Evolutionary conservation across 2,113 vertebrate genomes (phyloP), one percentile per base, ranked within the genome.

Genomic region (Microcebus ravelobensis): DNA sequence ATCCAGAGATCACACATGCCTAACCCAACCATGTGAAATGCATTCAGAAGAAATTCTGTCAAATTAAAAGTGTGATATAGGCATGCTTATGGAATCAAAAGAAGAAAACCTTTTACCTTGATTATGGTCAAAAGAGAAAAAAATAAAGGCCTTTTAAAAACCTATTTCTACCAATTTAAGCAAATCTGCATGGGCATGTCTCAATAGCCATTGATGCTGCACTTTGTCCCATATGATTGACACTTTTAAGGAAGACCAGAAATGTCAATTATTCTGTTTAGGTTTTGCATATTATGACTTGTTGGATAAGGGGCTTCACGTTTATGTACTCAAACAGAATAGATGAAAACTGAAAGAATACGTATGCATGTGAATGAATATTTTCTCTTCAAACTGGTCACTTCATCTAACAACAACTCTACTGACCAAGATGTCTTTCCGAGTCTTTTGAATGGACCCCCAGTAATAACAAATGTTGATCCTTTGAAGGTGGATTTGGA

Each of bases 201-300:
- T 96, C 65, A 97, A 82, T 96, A 82, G 85, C 90, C 91, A 92
- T 90, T 90, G 61, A 97, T 97, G 94, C 95, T 96, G 95, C 96
- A 97, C 97, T 97, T 97, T 96, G 79, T 95, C 95, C 94, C 86
- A 57, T 96, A 82, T 95, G 74, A 95, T 82, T 96, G 94, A 88
- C 27, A 87, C 93, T 80, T 94, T 91, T 83, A 71, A 83, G 55
- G 87, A 85, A 86, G 63, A 91, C 21, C 42, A 82, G 42, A 91
- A 96, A 57, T 95, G 94, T 42, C 95, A 5, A 70, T 90, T 81
- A 76, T 91, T 61, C 63, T 84, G 9, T 93, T 25, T 90, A 86
- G 77, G 74, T 59, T 91, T 95, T 96, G 77, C 48, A 23, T 81
- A 97, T 45, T 74, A 14, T 93, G 55, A 50, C 73, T 85, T n/a